These are phyloP conservation scores for Campylorhamphus procurvoides DNA, from an alignment of 2,113 vertebrate genomes.

Conservation along the genomic window DNA sequence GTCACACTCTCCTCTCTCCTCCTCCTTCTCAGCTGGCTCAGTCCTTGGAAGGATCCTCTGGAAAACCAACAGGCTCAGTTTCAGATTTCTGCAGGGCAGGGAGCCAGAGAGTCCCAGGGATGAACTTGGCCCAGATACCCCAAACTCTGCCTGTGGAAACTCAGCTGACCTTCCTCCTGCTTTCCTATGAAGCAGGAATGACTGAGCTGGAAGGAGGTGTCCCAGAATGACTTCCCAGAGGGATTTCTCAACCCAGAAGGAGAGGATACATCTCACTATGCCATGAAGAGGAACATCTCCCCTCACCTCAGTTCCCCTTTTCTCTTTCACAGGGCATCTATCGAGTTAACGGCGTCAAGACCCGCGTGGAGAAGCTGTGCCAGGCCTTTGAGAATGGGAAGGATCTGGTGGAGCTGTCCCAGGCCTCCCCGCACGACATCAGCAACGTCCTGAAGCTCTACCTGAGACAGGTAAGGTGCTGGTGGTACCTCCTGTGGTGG, in stretches of 20 bases:
- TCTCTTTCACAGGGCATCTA: constrained; percentile 88
- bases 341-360: constrained; percentile 94
- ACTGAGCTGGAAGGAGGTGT: background rate
- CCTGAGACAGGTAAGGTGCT: constrained; percentile 86
- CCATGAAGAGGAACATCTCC: background rate
- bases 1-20: background rate
- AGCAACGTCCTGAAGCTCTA: constrained; percentile 98
- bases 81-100: background rate
- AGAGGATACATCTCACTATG: too few relatives aligned
- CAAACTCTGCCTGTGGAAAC: background rate
- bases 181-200: background rate
- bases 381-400: constrained; percentile 96
- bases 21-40: background rate
- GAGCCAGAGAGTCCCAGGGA: background rate
- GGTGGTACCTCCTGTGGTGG: background rate
- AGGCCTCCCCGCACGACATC: constrained; percentile 92
- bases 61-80: accelerated
- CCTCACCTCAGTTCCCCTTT: background rate
- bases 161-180: background rate
- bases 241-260: background rate
- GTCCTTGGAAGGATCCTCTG: background rate
- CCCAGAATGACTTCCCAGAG: background rate
- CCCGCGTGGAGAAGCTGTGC: constrained; percentile 95
- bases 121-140: background rate
- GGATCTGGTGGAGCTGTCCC: constrained; percentile 93